Conservation (phyloP, 2,113 vertebrate species). For the Forbesichthys papilliferus region DNA sequence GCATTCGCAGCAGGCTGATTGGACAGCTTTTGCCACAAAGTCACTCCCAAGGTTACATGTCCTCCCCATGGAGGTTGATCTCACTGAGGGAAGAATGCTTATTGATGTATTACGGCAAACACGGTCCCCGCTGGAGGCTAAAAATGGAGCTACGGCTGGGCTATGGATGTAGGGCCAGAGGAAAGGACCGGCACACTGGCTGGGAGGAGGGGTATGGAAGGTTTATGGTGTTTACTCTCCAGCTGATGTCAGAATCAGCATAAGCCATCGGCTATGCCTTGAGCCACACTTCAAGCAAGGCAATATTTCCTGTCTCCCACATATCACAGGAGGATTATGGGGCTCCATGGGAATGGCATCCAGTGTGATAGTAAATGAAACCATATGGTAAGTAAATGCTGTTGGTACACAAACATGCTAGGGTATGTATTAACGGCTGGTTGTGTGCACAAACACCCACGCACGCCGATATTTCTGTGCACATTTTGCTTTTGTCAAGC, state of each 20-base stretch:
- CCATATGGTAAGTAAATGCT: conserved; percentile 44
- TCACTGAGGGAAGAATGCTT: conserved; percentile 59
- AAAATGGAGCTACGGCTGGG: conserved; percentile 53
- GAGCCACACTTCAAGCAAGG: conserved; percentile 53
- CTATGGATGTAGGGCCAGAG: conserved; percentile 24
- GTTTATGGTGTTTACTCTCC: conserved; percentile 34
- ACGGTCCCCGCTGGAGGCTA: conserved; percentile 65
- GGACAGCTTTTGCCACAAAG: conserved; percentile 60
- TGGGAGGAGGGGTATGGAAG: conserved; percentile 26
- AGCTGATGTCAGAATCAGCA: conserved; percentile 50
- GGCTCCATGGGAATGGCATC: conserved; percentile 42
- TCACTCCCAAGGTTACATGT: conserved; percentile 70
- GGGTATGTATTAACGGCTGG: not conserved
- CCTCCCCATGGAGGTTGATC: conserved; percentile 57
- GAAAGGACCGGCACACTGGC: conserved; percentile 32
- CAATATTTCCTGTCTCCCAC: conserved; percentile 43
- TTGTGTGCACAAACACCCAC: conserved; percentile 19
- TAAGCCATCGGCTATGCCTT: conserved; percentile 59
- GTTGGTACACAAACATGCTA: conserved; percentile 26
- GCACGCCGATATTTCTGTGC: conserved; percentile 9
- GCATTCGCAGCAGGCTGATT: conserved; percentile 55
- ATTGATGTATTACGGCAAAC: conserved; percentile 69
- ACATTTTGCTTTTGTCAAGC: conserved; percentile 7
- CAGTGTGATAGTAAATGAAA: conserved; percentile 55
- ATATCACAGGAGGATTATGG: conserved; percentile 62